Evolutionary conservation across 1,140 invertebrate species (phyloP).

Genomic region (Drosophila nasuta): DNA sequence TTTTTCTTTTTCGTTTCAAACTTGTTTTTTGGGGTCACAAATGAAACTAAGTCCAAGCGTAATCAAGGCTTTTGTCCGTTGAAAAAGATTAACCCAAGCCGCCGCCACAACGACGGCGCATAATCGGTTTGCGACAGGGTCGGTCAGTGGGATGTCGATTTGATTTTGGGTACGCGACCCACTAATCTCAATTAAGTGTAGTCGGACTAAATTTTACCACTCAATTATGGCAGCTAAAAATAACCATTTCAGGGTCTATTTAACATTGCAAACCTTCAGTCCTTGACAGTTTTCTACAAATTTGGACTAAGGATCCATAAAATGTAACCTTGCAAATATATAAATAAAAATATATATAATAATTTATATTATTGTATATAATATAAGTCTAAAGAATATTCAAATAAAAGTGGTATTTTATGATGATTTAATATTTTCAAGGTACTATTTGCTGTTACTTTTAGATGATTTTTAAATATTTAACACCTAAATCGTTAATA

Average conservation of each 20-base stretch:
- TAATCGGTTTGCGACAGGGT: slow-evolving; percentile 1
- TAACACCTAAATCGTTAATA: too few relatives aligned
- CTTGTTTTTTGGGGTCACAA: slow-evolving; percentile 60
- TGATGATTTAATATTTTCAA: too few relatives aligned
- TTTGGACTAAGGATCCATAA: too few relatives aligned
- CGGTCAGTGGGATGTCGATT: slow-evolving; percentile 14
- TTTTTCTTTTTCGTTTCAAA: not conserved
- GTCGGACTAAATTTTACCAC: not conserved
- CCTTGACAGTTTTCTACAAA: not conserved
- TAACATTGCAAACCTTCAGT: not conserved
- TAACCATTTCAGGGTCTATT: not conserved
- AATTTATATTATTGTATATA: too few relatives aligned
- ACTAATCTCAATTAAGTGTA: slow-evolving; percentile 29
- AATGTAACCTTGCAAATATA: too few relatives aligned
- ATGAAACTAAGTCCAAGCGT: slow-evolving; percentile 18
- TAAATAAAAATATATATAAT: too few relatives aligned
- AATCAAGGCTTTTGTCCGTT: slow-evolving; percentile 52
- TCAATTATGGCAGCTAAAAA: slow-evolving; percentile 1
- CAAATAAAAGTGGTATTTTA: too few relatives aligned
- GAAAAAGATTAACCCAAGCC: slow-evolving; percentile 30
- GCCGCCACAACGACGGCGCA: not conserved
- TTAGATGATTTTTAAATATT: too few relatives aligned
- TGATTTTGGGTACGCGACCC: slow-evolving; percentile 26
- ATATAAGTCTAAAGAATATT: too few relatives aligned
- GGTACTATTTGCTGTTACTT: too few relatives aligned